These are phyloP conservation scores for Drosophila neonasuta DNA, from an alignment of 2,888 invertebrate genomes.

Conservation along the genomic window DNA sequence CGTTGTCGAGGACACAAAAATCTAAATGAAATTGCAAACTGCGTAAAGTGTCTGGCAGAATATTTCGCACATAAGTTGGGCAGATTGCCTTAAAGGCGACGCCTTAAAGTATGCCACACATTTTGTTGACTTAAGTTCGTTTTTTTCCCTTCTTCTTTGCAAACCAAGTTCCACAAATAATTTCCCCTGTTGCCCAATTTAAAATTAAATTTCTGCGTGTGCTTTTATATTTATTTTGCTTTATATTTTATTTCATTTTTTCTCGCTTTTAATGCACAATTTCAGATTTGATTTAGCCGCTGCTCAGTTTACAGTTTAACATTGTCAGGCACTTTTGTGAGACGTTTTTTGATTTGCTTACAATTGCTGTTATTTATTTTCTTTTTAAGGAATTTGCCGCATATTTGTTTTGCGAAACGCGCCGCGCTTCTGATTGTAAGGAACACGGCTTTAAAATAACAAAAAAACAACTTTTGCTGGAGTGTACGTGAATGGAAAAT, in stretches of 20 bases:
- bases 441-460: neutral
- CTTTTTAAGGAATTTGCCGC: neutral
- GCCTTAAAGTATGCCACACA: constrained; percentile 11
- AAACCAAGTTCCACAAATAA: constrained; percentile 10
- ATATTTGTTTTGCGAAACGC: neutral
- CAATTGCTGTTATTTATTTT: constrained; percentile 5
- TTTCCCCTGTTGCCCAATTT: constrained; percentile 33
- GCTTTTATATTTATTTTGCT: constrained; percentile 19
- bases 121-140: constrained; percentile 12
- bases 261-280: constrained; percentile 1
- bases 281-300: constrained; percentile 10
- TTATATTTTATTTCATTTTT: constrained; percentile 11
- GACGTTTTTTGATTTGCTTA: neutral
- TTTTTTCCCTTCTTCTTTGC: neutral
- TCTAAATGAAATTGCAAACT: constrained; percentile 45
- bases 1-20: constrained; percentile 25
- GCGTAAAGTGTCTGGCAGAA: constrained; percentile 35
- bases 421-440: neutral
- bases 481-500: neutral
- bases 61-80: constrained; percentile 15
- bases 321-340: constrained; percentile 4
- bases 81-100: constrained; percentile 7
- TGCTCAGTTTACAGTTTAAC: neutral
- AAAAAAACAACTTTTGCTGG: neutral
- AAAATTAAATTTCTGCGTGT: constrained; percentile 46